Percentiles rank a stretch among this genome's conserved stretches.
phyloP scores from a whole-genome alignment of 2,113 vertebrate genomes.

The Dromas ardeola region DNA sequence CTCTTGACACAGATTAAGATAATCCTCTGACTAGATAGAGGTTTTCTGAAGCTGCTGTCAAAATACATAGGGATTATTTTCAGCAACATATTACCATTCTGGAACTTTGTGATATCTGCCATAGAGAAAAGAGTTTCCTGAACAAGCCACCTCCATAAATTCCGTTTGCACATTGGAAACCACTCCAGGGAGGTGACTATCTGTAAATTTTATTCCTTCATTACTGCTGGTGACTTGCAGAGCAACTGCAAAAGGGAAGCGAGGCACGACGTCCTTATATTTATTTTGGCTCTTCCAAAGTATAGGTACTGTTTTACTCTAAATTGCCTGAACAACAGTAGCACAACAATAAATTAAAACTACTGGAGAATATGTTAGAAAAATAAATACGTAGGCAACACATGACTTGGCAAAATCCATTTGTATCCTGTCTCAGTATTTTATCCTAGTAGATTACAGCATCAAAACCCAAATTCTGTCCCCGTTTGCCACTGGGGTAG shows the following conservation, averaged over 20 bases:
- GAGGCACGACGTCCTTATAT: not conserved
- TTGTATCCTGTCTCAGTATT: not conserved
- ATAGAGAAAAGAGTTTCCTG: not conserved
- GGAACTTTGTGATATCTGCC: not conserved
- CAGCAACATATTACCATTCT: not conserved
- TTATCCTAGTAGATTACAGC: not conserved
- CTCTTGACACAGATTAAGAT: conserved; percentile 29
- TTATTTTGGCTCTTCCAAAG: not conserved
- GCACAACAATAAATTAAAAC: not conserved
- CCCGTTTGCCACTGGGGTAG: not conserved
- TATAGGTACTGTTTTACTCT: not conserved
- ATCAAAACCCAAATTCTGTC: not conserved
- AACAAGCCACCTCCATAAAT: not conserved
- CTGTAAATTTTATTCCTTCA: not conserved
- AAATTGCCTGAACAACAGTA: not conserved
- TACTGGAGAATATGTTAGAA: not conserved
- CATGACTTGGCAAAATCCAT: not conserved
- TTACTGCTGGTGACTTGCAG: not conserved
- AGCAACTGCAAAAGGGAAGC: not conserved
- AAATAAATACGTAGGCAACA: not conserved
- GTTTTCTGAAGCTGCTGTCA: not conserved
- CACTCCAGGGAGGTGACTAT: not conserved
- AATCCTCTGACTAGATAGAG: not conserved
- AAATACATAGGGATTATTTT: conserved; percentile 1
- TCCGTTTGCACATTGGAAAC: not conserved